Percentiles rank a stretch among this genome's conserved stretches.
Evolutionary conservation across 2,113 vertebrate species (phyloP).

Genomic region (Cichladusa arquata): DNA sequence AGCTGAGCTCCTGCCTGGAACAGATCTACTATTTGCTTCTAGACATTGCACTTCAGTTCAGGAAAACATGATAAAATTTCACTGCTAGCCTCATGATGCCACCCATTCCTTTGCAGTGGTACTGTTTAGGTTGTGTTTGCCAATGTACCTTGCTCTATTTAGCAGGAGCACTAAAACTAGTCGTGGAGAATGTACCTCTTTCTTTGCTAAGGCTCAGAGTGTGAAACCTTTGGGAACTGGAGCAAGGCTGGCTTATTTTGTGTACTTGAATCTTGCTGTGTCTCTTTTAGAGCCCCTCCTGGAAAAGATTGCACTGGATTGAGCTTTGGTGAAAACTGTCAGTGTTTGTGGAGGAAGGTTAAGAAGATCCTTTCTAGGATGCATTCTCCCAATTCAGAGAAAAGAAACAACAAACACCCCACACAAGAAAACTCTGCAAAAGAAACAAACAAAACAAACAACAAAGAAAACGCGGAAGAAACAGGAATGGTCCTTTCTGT

Average conservation of each 20-base stretch:
- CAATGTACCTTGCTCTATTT: fast-evolving
- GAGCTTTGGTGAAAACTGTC: neutral
- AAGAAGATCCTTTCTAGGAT: neutral
- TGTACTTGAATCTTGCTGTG: neutral
- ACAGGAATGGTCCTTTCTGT: neutral
- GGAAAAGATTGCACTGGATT: neutral
- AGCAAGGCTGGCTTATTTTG: neutral
- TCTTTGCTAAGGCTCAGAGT: neutral
- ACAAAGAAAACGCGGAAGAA: neutral
- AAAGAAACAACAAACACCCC: neutral
- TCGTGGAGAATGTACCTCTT: neutral
- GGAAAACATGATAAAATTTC: neutral
- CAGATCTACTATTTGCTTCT: neutral
- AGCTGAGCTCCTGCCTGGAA: neutral
- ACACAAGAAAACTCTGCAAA: neutral
- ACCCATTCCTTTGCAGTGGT: neutral
- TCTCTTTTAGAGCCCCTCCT: neutral
- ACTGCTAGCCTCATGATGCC: neutral
- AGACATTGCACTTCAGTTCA: neutral
- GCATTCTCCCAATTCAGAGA: neutral
- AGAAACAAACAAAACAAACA: neutral
- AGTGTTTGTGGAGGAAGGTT: neutral
- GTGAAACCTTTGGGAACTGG: neutral
- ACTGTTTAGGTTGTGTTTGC: neutral
- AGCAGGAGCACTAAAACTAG: neutral